Evolutionary conservation across 2,888 invertebrate species (phyloP), one percentile per base, ranked within the genome.

Genomic region (Fragum sueziense): DNA sequence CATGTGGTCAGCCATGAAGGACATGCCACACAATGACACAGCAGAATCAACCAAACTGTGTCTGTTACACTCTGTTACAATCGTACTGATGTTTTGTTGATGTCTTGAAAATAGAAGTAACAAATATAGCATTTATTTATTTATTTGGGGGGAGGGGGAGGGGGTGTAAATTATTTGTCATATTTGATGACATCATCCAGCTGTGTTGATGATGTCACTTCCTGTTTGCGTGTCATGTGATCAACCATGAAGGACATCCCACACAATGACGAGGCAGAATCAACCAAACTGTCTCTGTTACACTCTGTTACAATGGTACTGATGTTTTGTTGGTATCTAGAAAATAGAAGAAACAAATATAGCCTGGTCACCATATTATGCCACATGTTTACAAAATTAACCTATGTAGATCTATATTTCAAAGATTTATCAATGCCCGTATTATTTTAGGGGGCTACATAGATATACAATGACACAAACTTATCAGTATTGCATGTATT

Each of bases 21-120:
- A 33, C 65, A 73, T 73, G 27, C 73, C 73, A 52, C 73, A 73
- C 33, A 73, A 31, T 14, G 65, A 62, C 22, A 73, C 27, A 33
- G 65, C 73, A 2, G 73, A 73, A 52, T 73, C 73, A 22, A 14
- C 37, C 62, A 73, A 34, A 27, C 62, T 20, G 25, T 73, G n/a
- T 51, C 31, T 31, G 22, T 62, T 47, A 51, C 73, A 73, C 6
- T 25, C n/a, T 27, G 31, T 20, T 3, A 20, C 22, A 0, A 31
- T 17, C 17, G 29, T 31, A 52, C 47, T 69, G 31, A 52, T 52
- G 20, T 69, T 9, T 31, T 69, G 69, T 29, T 69, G 69, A 62
- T 62, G 62, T 22, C 62, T 62, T 29, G 2, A 61, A 61, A n/a
- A n/a, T n/a, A n/a, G n/a, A n/a, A n/a, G n/a, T n/a, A n/a, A n/a